Evolutionary conservation across 2,113 vertebrate genomes (phyloP).

Genomic region (Euleptes europaea): DNA sequence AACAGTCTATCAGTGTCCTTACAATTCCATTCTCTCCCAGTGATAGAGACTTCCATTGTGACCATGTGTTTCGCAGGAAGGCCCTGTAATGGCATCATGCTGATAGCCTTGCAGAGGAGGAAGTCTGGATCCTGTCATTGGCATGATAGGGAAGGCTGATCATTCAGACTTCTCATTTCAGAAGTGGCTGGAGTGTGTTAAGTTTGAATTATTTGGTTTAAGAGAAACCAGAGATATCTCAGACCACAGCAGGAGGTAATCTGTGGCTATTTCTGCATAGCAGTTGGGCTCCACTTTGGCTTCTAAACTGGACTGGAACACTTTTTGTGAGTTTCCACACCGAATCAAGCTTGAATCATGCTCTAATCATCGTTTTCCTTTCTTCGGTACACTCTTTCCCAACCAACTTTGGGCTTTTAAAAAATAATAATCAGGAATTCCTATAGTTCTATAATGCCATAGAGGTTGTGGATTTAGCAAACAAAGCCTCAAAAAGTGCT

Average conservation of each 20-base stretch:
- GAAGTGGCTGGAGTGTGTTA: background rate
- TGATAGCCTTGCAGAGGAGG: slow-evolving; percentile 43
- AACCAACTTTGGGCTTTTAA: too few species aligned
- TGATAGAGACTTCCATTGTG: slow-evolving; percentile 19
- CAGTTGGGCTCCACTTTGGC: too few species aligned
- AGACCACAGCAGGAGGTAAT: background rate
- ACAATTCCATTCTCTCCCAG: background rate
- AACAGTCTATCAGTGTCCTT: background rate
- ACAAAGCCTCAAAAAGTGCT: too few species aligned
- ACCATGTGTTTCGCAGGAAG: slow-evolving; percentile 35
- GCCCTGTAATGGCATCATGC: background rate
- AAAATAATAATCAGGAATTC: too few species aligned
- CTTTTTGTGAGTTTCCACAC: too few species aligned
- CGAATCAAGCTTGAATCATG: too few species aligned
- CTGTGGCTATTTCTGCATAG: too few species aligned
- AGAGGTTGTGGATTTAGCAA: too few species aligned
- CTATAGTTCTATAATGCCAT: too few species aligned
- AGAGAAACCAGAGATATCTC: background rate
- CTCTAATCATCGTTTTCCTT: too few species aligned
- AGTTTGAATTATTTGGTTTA: background rate
- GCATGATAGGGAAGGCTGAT: background rate
- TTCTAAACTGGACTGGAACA: too few species aligned
- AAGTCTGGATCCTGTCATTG: slow-evolving; percentile 52
- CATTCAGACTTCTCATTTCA: background rate
- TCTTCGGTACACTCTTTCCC: too few species aligned